Evolutionary conservation across 2,113 vertebrate genomes (phyloP), one percentile per base, ranked within the genome.

Genomic region (Polypterus senegalus): DNA sequence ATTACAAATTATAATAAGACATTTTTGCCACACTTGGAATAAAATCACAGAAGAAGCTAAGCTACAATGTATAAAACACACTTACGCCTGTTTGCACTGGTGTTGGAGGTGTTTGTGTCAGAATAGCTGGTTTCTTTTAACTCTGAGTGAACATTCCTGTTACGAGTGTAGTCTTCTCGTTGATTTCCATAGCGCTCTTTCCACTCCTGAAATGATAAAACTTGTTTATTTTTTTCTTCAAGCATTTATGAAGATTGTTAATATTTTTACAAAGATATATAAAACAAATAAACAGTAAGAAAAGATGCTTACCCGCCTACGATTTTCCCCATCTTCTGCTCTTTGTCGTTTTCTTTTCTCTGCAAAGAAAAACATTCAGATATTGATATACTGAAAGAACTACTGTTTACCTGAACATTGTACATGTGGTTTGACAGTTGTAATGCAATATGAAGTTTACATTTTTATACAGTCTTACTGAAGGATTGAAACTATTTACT

Each of bases 321-420:
- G 79, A 66, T 76, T 90, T 77, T 83, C 87, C 64, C 87, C 89
- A 73, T 92, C 89, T 73, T 92, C 88, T 64, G 83, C 81, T 61
- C 89, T 89, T 78, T 94, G 91, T 4, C 84, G 80, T 76, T 88
- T 94, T 76, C 91, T 91, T 77, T 87, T 93, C 73, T 97, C 94
- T 97, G 70, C 9, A 83, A 70, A 27, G 27, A 1, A 2, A 27
- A 27, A 27, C 27, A 27, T 27, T 27, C 27, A 27, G 27, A 27
- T 27, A 27, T 27, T 1, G 27, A 27, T 27, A 27, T 27, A 27
- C 27, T 27, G 27, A 27, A 27, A 27, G 27, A 27, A 27, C 27
- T 27, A 27, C 27, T 27, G 27, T 27, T 27, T 27, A 27, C 27
- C 27, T 27, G 27, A 1, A 27, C 27, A 27, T 27, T 27, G 27